phyloP scores from a whole-genome alignment of 2,888 invertebrate species.

The Netelia fuscicornis region DNA sequence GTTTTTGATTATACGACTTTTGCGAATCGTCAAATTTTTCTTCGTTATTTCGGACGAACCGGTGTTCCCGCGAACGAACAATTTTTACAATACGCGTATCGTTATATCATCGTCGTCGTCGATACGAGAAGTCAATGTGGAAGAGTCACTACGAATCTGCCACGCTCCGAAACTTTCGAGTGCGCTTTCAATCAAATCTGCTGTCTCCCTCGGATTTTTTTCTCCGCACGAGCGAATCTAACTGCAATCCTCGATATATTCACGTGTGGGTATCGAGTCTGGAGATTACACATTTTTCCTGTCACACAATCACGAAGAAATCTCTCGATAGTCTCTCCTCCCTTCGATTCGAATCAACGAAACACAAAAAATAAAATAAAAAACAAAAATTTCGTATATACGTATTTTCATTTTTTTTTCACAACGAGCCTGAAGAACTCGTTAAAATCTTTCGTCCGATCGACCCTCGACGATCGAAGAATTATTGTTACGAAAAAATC shows the following conservation, averaged over 20 bases:
- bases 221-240: slow-evolving; percentile 11
- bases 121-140: not conserved
- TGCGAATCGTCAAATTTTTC: too few species aligned
- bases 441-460: not conserved
- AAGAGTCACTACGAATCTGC: not conserved
- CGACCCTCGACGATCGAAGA: not conserved
- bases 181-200: slow-evolving; percentile 50
- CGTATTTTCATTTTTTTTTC: too few species aligned
- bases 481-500: not conserved
- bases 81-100: not conserved
- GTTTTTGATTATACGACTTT: too few species aligned
- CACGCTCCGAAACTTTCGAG: slow-evolving; percentile 43
- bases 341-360: slow-evolving; percentile 1
- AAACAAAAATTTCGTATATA: not conserved
- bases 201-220: not conserved
- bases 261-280: not conserved
- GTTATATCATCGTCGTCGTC: not conserved
- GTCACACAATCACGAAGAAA: not conserved
- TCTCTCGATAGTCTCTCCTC: not conserved
- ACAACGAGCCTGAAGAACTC: not conserved
- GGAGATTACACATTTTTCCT: not conserved
- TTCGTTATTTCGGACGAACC: too few species aligned
- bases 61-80: too few species aligned
- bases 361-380: not conserved
- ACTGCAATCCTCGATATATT: not conserved